phyloP scores from a whole-genome alignment of 1,140 invertebrate genomes.

The Campodea augens region DNA sequence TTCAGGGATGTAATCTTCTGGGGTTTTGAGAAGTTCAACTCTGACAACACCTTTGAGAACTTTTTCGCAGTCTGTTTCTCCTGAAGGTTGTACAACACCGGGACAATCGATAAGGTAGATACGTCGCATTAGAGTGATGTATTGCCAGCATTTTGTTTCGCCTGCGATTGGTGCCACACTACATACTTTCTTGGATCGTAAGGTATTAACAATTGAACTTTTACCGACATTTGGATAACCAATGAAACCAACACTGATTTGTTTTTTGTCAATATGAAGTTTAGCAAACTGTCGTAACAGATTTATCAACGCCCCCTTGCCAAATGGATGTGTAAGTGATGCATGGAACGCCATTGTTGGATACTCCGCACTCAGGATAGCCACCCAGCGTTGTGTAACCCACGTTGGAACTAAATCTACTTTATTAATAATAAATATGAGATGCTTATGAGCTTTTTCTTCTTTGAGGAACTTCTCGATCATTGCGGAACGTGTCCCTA shows the following conservation, averaged over 20 bases:
- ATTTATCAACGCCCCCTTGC: conserved; percentile 94
- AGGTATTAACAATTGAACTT: conserved; percentile 93
- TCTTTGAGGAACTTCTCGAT: conserved; percentile 77
- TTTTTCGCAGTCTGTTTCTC: conserved; percentile 72
- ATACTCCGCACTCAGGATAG: conserved; percentile 78
- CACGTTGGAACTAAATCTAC: conserved; percentile 89
- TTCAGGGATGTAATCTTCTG: conserved; percentile 80
- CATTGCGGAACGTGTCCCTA: conserved; percentile 83
- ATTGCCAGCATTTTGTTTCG: conserved; percentile 99
- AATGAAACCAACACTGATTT: conserved; percentile 97
- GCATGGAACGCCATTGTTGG: conserved; percentile 98
- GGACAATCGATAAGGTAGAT: conserved; percentile 99
- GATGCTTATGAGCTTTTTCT: conserved; percentile 85
- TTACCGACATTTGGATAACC: conserved; percentile 99
- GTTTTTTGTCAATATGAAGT: conserved; percentile 84
- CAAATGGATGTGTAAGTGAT: conserved; percentile 93
- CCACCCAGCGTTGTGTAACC: conserved; percentile 93
- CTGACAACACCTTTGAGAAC: conserved; percentile 90
- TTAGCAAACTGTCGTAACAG: conserved; percentile 91
- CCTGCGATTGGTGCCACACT: conserved; percentile 98
- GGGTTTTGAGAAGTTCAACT: conserved; percentile 82
- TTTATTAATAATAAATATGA: conserved; percentile 90
- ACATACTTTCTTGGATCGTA: conserved; percentile 87
- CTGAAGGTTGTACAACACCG: conserved; percentile 88
- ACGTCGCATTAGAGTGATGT: conserved; percentile 90